Evolutionary conservation across 92 coral and sea anemone genomes (phyloP).

Genomic region (Umimayanthus chanpuru): DNA sequence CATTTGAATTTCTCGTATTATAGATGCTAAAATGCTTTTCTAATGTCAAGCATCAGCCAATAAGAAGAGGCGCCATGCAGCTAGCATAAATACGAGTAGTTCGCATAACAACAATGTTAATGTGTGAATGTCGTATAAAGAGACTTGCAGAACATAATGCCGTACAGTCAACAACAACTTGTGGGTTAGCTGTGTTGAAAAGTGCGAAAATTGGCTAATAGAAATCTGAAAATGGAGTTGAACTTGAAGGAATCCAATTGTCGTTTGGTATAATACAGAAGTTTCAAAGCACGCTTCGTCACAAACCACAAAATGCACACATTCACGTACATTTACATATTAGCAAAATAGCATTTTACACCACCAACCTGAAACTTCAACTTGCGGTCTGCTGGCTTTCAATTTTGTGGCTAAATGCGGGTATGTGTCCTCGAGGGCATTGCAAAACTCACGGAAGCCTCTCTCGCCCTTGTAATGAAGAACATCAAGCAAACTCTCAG

Average conservation of each 20-base stretch:
- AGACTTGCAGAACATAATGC: conserved; percentile 19
- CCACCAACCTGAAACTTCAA: conserved; percentile 70
- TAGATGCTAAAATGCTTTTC: conserved; percentile 39
- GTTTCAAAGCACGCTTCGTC: background rate
- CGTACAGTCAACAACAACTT: conserved; percentile 1
- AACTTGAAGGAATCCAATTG: background rate
- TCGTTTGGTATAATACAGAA: background rate
- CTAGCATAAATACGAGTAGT: conserved; percentile 30
- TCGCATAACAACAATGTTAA: conserved; percentile 44
- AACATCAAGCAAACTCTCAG: conserved; percentile 79
- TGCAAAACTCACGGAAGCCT: conserved; percentile 81
- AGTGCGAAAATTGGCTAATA: conserved; percentile 1
- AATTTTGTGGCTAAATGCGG: conserved; percentile 77
- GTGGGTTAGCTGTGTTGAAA: background rate
- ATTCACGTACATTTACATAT: background rate
- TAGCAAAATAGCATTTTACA: conserved; percentile 27
- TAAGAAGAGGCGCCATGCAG: conserved; percentile 31
- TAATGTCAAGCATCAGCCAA: conserved; percentile 32
- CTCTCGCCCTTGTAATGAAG: conserved; percentile 88
- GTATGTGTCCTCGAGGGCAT: conserved; percentile 69
- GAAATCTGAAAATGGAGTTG: background rate
- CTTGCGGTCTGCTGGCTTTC: conserved; percentile 64
- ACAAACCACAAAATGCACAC: conserved; percentile 39
- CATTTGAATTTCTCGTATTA: conserved; percentile 45
- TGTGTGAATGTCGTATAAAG: conserved; percentile 26